Evolutionary conservation across 2,113 vertebrate genomes (phyloP).

Genomic region (Onychorhynchus coronatus): DNA sequence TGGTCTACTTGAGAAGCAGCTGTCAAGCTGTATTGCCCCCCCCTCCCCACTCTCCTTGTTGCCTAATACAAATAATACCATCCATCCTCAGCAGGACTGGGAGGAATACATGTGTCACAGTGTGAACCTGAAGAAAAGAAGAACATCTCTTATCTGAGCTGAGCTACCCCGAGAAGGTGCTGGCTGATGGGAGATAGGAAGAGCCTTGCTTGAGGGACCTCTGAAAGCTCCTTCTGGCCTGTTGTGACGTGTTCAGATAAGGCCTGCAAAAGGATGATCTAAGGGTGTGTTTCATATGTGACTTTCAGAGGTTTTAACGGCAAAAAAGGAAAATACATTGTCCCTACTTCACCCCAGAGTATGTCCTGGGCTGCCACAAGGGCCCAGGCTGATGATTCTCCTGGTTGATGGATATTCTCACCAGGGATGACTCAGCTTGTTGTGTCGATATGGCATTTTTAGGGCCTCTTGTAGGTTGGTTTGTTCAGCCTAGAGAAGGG

Average conservation of each 20-base stretch:
- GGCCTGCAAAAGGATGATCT: neutral
- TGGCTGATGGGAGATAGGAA: conserved; percentile 57
- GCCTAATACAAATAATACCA: neutral
- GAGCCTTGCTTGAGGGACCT: conserved; percentile 6
- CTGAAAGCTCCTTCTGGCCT: conserved; percentile 29
- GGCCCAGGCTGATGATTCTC: neutral
- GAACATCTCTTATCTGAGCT: conserved; percentile 47
- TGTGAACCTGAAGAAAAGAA: neutral
- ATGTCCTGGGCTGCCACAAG: neutral
- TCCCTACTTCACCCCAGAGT: neutral
- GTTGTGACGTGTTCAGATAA: neutral
- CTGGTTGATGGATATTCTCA: neutral
- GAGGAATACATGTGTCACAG: neutral
- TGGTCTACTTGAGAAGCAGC: conserved; percentile 5
- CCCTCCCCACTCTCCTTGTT: neutral
- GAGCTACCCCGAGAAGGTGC: conserved; percentile 52
- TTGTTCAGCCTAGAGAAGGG: neutral
- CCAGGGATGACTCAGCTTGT: neutral
- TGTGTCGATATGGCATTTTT: neutral
- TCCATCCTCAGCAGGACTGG: neutral
- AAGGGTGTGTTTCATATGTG: neutral
- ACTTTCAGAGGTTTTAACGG: neutral
- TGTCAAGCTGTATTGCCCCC: neutral
- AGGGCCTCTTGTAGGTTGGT: neutral
- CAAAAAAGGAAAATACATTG: neutral